Base-by-base conservation (phyloP, 2,113 vertebrate species). In the Epinephelus moara region DNA sequence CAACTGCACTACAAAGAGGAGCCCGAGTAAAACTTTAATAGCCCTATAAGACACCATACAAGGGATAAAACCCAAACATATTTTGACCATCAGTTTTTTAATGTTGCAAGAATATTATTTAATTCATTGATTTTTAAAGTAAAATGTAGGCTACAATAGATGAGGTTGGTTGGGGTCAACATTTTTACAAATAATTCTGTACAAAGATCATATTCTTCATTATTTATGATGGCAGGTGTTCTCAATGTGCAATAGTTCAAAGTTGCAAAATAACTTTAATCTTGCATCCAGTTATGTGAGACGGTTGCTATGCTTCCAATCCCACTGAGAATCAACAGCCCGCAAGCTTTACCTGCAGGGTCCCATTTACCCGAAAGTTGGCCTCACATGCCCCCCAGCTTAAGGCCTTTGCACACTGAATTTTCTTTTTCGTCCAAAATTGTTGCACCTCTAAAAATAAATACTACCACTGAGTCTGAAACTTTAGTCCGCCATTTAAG, bases 1-100 rank as follows among this genome's bases (percentile, higher is more conserved):
- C 55, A 80, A 30, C 53, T n/a, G 45, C 67, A n/a, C 72, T 4
- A 61, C 63, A 60, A 17, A 55, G 30, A 68, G 4, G 25, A 53
- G 37, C 33, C 6, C 2, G 7, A 75, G 42, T 66, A 60, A 49
- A 81, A 63, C 67, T 78, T 57, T 4, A 11, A 40, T 0, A 27
- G 61, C 15, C 21, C 12, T 37, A 19, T 52, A 1, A 45, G 40
- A 66, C 30, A 37, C 2, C n/a, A 2, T 11, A 1, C 14, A 49
- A 33, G 30, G 27, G 19, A 10, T 12, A 25, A 33, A 42, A 21
- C 12, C 13, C 42, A 21, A 62, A 42, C 9, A 23, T 30, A 13
- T 17, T 42, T 27, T n/a, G 11, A 27, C n/a, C 10, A 27, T 17
- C 19, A 0, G 6, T 49, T 68, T 33, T 15, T 4, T 30, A 30